Conservation (phyloP, 2,113 vertebrate species). For the Blennius ocellaris region DNA sequence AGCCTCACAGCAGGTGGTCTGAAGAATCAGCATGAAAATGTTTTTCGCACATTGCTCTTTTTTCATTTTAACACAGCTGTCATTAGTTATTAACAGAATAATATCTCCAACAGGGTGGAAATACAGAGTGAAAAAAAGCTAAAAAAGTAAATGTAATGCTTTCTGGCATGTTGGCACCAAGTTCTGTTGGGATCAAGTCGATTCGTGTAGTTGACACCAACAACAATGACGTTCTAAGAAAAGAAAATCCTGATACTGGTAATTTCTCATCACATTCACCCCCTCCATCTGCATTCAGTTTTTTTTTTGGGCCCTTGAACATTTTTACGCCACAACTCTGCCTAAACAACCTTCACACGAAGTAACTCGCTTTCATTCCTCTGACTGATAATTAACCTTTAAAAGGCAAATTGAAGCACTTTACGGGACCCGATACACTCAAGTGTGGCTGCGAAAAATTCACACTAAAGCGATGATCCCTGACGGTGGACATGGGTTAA, state of each 20-base stretch:
- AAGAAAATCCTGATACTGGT: too few species aligned
- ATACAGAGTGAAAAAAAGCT: neutral
- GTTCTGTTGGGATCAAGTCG: neutral
- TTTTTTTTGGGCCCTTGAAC: too few species aligned
- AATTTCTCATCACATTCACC: too few species aligned
- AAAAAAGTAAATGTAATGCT: neutral
- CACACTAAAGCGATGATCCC: neutral
- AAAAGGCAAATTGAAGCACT: neutral
- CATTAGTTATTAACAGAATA: neutral
- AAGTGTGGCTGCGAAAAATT: slow-evolving; percentile 5
- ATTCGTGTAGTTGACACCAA: neutral
- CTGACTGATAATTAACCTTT: slow-evolving; percentile 10
- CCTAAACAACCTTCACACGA: neutral
- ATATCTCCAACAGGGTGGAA: neutral
- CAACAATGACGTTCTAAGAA: neutral
- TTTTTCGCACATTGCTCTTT: neutral
- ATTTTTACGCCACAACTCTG: neutral
- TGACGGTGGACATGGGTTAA: neutral
- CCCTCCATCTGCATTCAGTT: too few species aligned
- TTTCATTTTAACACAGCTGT: neutral
- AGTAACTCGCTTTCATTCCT: neutral
- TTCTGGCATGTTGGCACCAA: neutral
- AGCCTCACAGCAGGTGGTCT: neutral
- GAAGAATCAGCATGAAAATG: neutral
- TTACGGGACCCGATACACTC: neutral